Base-by-base conservation (phyloP, 1,140 invertebrate genomes). In the Hylaeus anthracinus region DNA sequence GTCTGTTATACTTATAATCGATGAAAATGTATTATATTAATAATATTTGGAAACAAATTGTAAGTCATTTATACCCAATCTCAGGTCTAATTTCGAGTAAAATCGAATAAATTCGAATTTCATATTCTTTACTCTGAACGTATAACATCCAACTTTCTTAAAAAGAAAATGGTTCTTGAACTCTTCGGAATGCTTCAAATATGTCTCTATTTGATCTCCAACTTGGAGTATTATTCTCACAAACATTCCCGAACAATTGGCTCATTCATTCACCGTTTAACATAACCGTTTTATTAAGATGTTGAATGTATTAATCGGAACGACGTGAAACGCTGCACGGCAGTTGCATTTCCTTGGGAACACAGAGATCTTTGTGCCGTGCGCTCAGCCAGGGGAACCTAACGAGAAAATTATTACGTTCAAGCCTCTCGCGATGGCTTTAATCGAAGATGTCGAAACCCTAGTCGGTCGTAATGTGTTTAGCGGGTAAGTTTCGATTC, bases 401-500 rank as follows among this genome's bases (percentile, higher is more conserved):
- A 64, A 72, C 69, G 70, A 71, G 39, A n/a, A 72, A 73, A 73
- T 73, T 26, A 79, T 79, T 72, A 51, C 70, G 43, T 79, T 53
- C n/a, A n/a, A 51, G 48, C 12, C 53, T 58, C 70, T 56, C 45
- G 26, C 26, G 64, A 69, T 80, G 53, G 64, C 26, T 80, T 66
- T 63, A 69, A 75, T 75, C 72, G 77, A 65, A 48, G 51, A 61
- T 58, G 41, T 66, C 41, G 83, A 77, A 82, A 80, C 70, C 41
- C 60, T 63, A 64, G 37, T 72, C 43, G 53, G 58, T 10, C 26
- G 76, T 79, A 85, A 85, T 60, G 72, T 45, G 72, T 43, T 84
- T 77, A 84, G 26, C 73, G 61, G 37, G 5, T 43, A 72, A 79
- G 61, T 79, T 72, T 72, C 60, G 73, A 67, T 75, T 79, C 61